These are phyloP conservation scores for Drosophila prostipennis DNA, from an alignment of 2,888 invertebrate species.

Conservation along the genomic window DNA sequence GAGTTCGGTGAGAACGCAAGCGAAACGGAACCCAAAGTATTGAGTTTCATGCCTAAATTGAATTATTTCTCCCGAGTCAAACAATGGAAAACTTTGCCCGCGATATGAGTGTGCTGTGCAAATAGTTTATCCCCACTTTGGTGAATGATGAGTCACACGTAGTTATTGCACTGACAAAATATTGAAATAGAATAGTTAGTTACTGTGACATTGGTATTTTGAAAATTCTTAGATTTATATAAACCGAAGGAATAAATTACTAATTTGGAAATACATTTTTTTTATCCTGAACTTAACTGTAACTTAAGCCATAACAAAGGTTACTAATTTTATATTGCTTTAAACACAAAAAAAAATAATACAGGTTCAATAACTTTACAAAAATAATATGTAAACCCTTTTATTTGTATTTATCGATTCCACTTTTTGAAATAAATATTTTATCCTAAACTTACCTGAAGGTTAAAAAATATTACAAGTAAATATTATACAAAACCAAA, in stretches of 20 bases:
- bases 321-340: no score
- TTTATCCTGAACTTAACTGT: no score
- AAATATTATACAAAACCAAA: no score
- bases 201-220: neutral
- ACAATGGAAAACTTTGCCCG: slow-evolving; percentile 17
- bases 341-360: no score
- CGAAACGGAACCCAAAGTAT: slow-evolving; percentile 10
- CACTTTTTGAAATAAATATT: no score
- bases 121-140: slow-evolving; percentile 20
- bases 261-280: no score
- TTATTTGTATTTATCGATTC: no score
- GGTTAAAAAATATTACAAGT: no score
- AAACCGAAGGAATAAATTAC: neutral
- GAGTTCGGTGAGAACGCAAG: neutral
- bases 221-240: neutral
- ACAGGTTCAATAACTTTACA: no score
- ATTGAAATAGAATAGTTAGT: neutral
- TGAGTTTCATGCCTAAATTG: slow-evolving; percentile 45
- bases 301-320: no score
- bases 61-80: slow-evolving; percentile 24
- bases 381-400: no score
- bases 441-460: no score
- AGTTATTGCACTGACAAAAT: slow-evolving; percentile 1
- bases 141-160: slow-evolving; percentile 1
- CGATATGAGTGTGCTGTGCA: slow-evolving; percentile 8